Evolutionary conservation across 2,797 vertebrate genomes (phyloP).

Genomic region (Macroramphosus scolopax): DNA sequence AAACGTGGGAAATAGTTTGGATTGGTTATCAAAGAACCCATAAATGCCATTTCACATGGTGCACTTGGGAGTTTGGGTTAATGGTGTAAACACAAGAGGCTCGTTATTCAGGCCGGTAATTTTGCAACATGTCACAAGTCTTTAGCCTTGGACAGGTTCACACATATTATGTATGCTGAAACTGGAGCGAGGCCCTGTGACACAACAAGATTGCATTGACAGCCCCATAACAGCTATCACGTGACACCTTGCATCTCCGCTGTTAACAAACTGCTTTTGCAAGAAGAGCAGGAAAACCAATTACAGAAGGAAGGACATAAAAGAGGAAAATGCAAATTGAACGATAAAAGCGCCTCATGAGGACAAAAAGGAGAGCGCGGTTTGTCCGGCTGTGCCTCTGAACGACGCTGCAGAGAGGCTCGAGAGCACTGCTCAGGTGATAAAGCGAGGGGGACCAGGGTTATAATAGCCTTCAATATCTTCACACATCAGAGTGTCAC

Average conservation of each 20-base stretch:
- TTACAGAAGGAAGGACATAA: conserved; percentile 60
- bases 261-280: conserved; percentile 48
- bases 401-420: conserved; percentile 46
- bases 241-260: conserved; percentile 48
- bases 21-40: conserved; percentile 27
- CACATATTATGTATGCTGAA: conserved; percentile 35
- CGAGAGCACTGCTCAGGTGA: conserved; percentile 62
- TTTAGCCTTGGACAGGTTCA: conserved; percentile 36
- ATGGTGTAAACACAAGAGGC: conserved; percentile 5
- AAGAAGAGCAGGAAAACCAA: conserved; percentile 60
- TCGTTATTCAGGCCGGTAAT: conserved; percentile 20
- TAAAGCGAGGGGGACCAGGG: conserved; percentile 69
- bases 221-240: conserved; percentile 47
- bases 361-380: conserved; percentile 39
- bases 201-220: conserved; percentile 46
- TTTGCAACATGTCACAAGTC: conserved; percentile 36
- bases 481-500: conserved; percentile 73
- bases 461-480: conserved; percentile 68
- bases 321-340: conserved; percentile 67
- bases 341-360: conserved; percentile 62
- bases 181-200: conserved; percentile 14
- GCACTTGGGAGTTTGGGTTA: conserved; percentile 18
- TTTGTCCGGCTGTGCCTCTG: conserved; percentile 47
- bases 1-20: conserved; percentile 25
- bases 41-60: conserved; percentile 9